phyloP scores from a whole-genome alignment of 2,888 invertebrate genomes.

The Chorisops tibialis region DNA sequence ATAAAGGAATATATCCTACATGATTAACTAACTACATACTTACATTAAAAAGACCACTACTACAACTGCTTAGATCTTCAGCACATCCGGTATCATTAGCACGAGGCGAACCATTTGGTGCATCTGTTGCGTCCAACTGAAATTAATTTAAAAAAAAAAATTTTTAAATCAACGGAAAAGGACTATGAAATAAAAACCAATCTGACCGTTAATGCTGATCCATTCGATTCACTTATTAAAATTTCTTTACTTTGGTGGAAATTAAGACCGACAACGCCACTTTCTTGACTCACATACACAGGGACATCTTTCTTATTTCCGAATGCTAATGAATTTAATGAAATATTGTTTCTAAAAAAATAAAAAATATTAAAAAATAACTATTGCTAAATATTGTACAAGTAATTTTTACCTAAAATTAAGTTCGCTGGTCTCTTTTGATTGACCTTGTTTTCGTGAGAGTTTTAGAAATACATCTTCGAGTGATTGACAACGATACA shows the following conservation, averaged over 20 bases:
- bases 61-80: conserved; percentile 56
- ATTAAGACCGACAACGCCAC: conserved; percentile 81
- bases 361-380: background rate
- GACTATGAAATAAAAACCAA: background rate
- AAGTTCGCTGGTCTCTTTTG: conserved; percentile 51
- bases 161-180: background rate
- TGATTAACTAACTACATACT: no score
- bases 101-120: background rate
- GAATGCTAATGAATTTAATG: conserved; percentile 77
- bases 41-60: conserved; percentile 55
- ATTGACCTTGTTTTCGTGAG: conserved; percentile 73
- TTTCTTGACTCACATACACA: conserved; percentile 80
- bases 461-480: conserved; percentile 93
- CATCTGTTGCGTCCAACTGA: conserved; percentile 4
- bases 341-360: conserved; percentile 67
- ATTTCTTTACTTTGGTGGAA: conserved; percentile 90
- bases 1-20: no score
- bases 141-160: background rate
- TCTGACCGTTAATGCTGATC: conserved; percentile 53
- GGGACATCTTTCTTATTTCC: conserved; percentile 77
- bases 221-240: conserved; percentile 72
- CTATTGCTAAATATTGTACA: conserved; percentile 23
- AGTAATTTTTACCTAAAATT: conserved; percentile 53
- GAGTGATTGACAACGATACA: conserved; percentile 78
- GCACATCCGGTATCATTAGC: conserved; percentile 18